Base-by-base conservation (phyloP, 2,888 invertebrate species). In the Chalcis sispes region DNA sequence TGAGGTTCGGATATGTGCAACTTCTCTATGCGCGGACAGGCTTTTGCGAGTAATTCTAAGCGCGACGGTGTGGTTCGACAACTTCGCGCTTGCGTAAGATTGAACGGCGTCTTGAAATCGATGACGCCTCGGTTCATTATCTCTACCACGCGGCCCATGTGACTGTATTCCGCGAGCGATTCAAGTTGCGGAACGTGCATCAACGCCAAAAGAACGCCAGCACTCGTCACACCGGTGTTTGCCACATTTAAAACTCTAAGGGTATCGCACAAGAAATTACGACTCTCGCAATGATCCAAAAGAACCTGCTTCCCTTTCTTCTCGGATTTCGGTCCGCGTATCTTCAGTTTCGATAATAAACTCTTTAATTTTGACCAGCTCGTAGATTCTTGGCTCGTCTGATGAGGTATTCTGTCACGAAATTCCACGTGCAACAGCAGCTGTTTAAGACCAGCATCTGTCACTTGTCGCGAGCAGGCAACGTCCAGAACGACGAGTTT, bases 381-480 rank as follows among this genome's bases (percentile, higher is more conserved):
- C 0, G 85, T 86, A 2, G 80, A 70, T 58, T 84, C 83, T 15
- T 80, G 80, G 29, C 52, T 78, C 0, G 78, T 27, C 18, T 58
- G 48, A 18, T 65, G 61, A 0, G 81, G 78, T 23, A 80, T 50
- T 70, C 87, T 87, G 76, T 89, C 88, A 2, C 86, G 81, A 23
- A 89, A 83, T 75, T 89, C 89, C 7, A 89, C 84, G 77, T 87
- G 86, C 23, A 89, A 73, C n/a, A 89, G 79, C 29, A 89, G 81
- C 59, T 89, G 85, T 66, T 87, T 86, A 8, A 89, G 77, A 13
- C 89, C 89, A 2, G 80, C 77, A 62, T 89, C 89, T 5, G 89
- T 88, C 2, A 89, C 89, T 82, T 89, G 89, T 61, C 87, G 84
- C 4, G 89, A 89, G 77, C 88, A 87, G 40, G 89, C 88, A 1